These are phyloP conservation scores for Aethina tumida DNA, from an alignment of 1,140 invertebrate species.

Conservation along the genomic window DNA sequence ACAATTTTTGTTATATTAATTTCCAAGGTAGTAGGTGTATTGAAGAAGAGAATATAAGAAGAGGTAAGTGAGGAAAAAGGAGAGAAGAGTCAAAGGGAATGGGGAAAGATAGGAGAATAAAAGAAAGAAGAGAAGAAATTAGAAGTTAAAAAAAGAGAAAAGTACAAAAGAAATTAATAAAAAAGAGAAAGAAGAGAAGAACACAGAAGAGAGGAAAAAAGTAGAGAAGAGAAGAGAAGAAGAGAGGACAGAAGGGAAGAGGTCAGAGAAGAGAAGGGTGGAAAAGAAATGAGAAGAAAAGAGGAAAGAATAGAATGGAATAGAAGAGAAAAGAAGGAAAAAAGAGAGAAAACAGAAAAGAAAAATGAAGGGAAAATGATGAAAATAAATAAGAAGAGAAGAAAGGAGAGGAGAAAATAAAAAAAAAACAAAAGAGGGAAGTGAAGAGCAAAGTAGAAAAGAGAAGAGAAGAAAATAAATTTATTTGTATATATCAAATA, in stretches of 20 bases:
- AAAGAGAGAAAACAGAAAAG: not conserved
- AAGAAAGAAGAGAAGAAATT: no score
- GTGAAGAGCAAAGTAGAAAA: not conserved
- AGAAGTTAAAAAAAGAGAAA: no score
- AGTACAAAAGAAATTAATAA: no score
- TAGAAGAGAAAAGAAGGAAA: not conserved
- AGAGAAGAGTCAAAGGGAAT: no score
- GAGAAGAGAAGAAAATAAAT: not conserved
- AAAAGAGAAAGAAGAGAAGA: slow-evolving; percentile 3
- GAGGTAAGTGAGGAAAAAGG: no score
- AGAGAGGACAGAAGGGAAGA: not conserved
- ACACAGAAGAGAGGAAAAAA: slow-evolving; percentile 1
- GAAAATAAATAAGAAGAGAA: not conserved
- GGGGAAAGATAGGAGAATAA: no score
- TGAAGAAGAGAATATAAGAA: no score
- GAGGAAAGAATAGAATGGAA: not conserved
- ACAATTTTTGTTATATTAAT: no score
- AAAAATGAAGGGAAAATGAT: not conserved
- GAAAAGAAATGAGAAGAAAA: not conserved
- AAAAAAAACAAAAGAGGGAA: not conserved
- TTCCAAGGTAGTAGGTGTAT: no score
- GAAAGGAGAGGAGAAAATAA: not conserved
- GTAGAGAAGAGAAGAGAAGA: not conserved
- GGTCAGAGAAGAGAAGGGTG: not conserved
- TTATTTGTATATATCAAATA: no score